Evolutionary conservation across 2,888 invertebrate species (phyloP).

Genomic region (Tridacna crocea): DNA sequence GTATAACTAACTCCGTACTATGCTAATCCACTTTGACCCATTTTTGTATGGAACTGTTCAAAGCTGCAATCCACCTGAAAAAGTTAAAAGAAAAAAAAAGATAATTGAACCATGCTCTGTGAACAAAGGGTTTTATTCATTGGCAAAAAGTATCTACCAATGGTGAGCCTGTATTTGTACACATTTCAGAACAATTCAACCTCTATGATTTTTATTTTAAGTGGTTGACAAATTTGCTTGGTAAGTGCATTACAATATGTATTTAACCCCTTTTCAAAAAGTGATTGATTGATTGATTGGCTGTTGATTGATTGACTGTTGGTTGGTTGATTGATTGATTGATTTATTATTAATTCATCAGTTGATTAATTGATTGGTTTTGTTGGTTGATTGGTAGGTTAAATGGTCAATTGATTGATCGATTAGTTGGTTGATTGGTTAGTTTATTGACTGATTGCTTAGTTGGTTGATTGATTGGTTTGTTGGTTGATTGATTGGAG

Average conservation of each 20-base stretch:
- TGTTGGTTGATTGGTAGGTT: no score
- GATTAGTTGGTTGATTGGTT: no score
- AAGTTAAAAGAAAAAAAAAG: not conserved
- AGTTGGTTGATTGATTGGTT: not conserved
- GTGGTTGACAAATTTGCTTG: no score
- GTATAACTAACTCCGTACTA: not conserved
- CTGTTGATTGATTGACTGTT: no score
- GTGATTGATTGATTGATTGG: not conserved
- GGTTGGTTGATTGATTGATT: no score
- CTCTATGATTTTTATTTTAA: not conserved
- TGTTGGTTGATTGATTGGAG: not conserved
- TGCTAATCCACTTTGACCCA: conserved; percentile 72
- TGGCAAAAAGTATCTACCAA: no score
- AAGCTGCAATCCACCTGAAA: conserved; percentile 73
- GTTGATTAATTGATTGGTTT: no score
- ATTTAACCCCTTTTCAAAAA: no score
- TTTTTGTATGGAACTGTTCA: conserved; percentile 72
- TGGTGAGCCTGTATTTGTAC: not conserved
- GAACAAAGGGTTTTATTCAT: not conserved
- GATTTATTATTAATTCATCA: no score
- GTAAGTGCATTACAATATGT: no score
- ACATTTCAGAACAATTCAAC: not conserved
- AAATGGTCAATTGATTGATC: no score
- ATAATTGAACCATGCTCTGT: not conserved
- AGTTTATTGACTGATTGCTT: no score